Percentiles rank a stretch among this genome's conserved stretches.
These are phyloP conservation scores for Laterallus jamaicensis DNA, from an alignment of 2,113 vertebrate genomes.

Conservation along the genomic window DNA sequence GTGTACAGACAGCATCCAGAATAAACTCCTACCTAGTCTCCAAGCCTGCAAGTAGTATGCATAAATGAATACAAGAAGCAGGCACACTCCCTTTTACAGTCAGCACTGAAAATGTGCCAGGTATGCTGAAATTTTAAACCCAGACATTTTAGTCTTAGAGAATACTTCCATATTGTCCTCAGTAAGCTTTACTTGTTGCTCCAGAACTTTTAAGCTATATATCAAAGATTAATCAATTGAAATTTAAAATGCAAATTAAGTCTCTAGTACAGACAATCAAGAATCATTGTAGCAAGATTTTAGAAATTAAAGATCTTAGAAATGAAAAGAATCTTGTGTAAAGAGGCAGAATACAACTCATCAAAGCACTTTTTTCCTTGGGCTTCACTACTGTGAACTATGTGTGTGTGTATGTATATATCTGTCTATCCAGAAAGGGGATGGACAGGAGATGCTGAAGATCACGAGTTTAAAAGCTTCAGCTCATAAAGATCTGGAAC, in stretches of 20 bases:
- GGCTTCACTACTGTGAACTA: neutral
- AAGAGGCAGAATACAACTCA: neutral
- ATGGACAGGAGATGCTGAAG: neutral
- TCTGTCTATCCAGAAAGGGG: neutral
- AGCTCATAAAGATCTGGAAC: neutral
- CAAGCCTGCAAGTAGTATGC: neutral
- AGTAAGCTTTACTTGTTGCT: neutral
- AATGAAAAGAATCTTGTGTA: neutral
- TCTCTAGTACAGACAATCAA: neutral
- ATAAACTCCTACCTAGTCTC: neutral
- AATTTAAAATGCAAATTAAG: neutral
- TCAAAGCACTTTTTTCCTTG: neutral
- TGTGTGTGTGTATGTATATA: neutral
- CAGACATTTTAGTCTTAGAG: neutral
- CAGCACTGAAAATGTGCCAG: neutral
- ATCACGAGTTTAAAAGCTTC: neutral
- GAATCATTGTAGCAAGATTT: neutral
- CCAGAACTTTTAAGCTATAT: neutral
- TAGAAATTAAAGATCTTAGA: neutral
- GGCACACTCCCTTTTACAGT: neutral
- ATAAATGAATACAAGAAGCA: neutral
- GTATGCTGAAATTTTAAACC: neutral
- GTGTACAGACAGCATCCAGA: neutral
- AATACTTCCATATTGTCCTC: neutral
- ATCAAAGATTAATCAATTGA: neutral